Evolutionary conservation across 2,113 vertebrate species (phyloP).

Genomic region (Oryzias melastigma): DNA sequence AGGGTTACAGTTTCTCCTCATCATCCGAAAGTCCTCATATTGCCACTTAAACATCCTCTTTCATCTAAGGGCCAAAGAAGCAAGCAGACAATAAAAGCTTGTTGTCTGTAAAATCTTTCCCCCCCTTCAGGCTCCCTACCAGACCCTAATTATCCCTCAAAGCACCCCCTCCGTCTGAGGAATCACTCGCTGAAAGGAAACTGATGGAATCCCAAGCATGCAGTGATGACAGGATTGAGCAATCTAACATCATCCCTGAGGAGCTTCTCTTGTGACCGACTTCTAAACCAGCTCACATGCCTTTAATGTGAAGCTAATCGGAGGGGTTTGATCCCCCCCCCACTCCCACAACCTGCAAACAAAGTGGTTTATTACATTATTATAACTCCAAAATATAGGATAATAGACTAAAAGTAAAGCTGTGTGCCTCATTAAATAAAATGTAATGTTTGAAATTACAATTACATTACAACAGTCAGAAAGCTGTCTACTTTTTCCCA

Average conservation of each 20-base stretch:
- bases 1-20: too few species aligned
- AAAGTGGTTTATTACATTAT: too few species aligned
- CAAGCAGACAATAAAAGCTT: too few species aligned
- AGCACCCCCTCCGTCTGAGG: conserved; percentile 11
- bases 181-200: conserved; percentile 70
- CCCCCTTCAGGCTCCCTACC: conserved; percentile 45
- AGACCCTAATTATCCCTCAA: conserved; percentile 44
- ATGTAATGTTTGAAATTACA: too few species aligned
- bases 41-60: too few species aligned
- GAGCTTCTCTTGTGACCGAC: conserved; percentile 51
- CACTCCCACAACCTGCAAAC: background rate
- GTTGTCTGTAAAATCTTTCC: too few species aligned
- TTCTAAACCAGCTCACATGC: conserved; percentile 38
- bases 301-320: conserved; percentile 33
- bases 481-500: conserved; percentile 76
- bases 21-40: too few species aligned
- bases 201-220: conserved; percentile 74
- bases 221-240: conserved; percentile 70
- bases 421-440: too few species aligned
- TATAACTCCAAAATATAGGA: too few species aligned
- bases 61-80: too few species aligned
- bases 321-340: background rate
- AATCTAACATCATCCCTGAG: conserved; percentile 52
- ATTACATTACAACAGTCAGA: too few species aligned
- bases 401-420: too few species aligned